Conservation (phyloP, 2,888 invertebrate genomes). For the Protonemura montana region DNA sequence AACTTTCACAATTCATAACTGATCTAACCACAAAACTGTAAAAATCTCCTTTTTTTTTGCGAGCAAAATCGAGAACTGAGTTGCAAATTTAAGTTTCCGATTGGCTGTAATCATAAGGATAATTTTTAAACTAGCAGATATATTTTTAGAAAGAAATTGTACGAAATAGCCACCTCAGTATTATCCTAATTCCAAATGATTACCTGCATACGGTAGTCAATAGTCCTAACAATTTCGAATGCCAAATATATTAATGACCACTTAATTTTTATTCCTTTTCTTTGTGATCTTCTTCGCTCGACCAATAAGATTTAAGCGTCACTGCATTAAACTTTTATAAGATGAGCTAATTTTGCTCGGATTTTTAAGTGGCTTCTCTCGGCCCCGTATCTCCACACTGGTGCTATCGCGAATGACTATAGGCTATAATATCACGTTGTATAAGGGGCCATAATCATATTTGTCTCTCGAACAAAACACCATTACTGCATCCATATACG, state of each 20-base stretch:
- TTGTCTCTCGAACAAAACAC: constrained; percentile 32
- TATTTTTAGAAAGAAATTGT: no score
- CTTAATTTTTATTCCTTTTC: neutral
- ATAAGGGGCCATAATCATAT: constrained; percentile 40
- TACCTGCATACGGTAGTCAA: no score
- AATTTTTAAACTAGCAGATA: no score
- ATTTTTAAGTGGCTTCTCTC: neutral
- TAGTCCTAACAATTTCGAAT: neutral
- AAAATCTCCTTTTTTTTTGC: no score
- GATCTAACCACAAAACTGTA: no score
- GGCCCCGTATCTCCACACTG: neutral
- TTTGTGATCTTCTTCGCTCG: neutral
- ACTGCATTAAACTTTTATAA: neutral
- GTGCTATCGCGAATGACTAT: neutral
- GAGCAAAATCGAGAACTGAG: no score
- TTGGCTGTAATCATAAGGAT: no score
- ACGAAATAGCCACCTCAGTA: no score
- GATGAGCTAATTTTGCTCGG: neutral
- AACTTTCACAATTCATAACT: no score
- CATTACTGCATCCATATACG: constrained; percentile 28
- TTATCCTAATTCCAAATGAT: no score
- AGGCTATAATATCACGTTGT: neutral
- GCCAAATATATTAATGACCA: neutral
- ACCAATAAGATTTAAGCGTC: neutral
- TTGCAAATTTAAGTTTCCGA: no score